phyloP scores from a whole-genome alignment of 2,797 vertebrate genomes.

The Pangasius sanitwongsei region DNA sequence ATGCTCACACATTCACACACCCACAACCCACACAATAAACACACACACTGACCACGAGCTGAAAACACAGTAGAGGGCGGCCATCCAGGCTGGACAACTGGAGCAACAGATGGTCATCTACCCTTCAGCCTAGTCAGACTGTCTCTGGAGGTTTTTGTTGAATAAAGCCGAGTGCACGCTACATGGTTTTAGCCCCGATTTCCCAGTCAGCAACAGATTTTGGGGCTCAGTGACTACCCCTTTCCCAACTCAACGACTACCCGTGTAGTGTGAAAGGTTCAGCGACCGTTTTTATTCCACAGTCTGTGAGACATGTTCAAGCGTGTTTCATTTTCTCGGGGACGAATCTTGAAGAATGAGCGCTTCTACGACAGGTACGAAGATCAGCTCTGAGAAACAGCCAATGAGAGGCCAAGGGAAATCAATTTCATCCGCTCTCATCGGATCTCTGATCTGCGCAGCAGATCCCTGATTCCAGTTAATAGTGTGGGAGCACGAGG shows the following conservation, averaged over 20 bases:
- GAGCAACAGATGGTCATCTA: slow-evolving; percentile 78
- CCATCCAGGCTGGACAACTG: slow-evolving; percentile 77
- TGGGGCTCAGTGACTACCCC: not conserved
- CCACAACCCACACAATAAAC: slow-evolving; percentile 30
- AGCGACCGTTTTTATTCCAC: not conserved
- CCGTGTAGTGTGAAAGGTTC: not conserved
- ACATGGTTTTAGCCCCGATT: not conserved
- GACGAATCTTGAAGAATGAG: not conserved
- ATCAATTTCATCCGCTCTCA: not conserved
- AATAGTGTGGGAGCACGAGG: not conserved
- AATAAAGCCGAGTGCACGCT: not conserved
- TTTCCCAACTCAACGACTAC: not conserved
- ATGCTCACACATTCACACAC: not conserved
- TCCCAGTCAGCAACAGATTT: not conserved
- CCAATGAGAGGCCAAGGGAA: not conserved
- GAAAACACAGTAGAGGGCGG: slow-evolving; percentile 67
- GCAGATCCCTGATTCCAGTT: not conserved
- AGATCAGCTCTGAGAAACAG: not conserved
- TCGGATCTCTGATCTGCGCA: not conserved
- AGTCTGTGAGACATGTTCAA: not conserved
- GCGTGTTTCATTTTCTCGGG: not conserved
- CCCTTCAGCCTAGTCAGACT: slow-evolving; percentile 52
- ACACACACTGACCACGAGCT: slow-evolving; percentile 26
- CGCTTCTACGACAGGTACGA: not conserved
- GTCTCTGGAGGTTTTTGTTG: not conserved